phyloP scores from a whole-genome alignment of 1,140 invertebrate species.

The Adelges cooleyi region DNA sequence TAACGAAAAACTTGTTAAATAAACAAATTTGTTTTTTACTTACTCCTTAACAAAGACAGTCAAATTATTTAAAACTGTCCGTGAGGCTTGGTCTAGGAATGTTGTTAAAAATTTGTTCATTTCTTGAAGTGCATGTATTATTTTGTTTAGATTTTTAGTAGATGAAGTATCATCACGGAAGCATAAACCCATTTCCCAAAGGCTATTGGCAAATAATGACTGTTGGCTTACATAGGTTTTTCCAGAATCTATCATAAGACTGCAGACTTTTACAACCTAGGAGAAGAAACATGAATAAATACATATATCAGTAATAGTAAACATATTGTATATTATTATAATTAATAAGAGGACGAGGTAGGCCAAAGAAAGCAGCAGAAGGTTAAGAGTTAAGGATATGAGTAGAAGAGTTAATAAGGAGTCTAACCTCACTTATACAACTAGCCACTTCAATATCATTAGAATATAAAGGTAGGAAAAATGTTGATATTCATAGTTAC shows the following conservation, averaged over 20 bases:
- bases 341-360: too few relatives aligned
- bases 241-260: conserved; percentile 71
- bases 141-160: conserved; percentile 54
- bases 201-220: conserved; percentile 66
- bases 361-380: too few relatives aligned
- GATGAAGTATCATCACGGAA: conserved; percentile 61
- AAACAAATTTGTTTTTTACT: conserved; percentile 36
- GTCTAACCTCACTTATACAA: conserved; percentile 5
- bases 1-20: not conserved
- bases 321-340: too few relatives aligned
- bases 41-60: conserved; percentile 77
- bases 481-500: too few relatives aligned
- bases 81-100: conserved; percentile 76
- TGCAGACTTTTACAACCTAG: conserved; percentile 66
- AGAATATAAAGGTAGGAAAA: too few relatives aligned
- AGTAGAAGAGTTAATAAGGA: too few relatives aligned
- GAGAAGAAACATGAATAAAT: conserved; percentile 34
- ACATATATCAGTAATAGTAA: too few relatives aligned
- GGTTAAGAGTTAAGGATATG: too few relatives aligned
- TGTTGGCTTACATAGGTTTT: conserved; percentile 77
- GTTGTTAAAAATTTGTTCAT: conserved; percentile 86
- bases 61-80: conserved; percentile 79
- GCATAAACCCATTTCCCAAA: conserved; percentile 69
- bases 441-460: too few relatives aligned
- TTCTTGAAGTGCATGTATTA: conserved; percentile 67